Evolutionary conservation across 2,888 invertebrate genomes (phyloP).

Genomic region (Agriopis leucophaearia): DNA sequence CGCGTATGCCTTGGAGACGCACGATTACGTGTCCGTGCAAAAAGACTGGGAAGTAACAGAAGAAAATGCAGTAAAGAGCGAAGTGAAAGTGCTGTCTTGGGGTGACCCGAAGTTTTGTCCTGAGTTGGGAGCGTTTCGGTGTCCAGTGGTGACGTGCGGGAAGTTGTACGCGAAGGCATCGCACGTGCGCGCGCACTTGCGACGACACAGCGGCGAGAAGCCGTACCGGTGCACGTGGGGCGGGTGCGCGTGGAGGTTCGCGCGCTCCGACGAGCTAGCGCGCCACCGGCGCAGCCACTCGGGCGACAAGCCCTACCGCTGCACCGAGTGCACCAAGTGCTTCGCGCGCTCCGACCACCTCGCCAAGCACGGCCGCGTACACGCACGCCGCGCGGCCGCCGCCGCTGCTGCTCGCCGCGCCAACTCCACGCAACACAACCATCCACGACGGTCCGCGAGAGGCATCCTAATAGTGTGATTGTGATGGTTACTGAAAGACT

Average conservation of each 20-base stretch:
- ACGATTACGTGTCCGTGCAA: conserved; percentile 56
- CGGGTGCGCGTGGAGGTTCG: conserved; percentile 97
- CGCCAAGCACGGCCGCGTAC: conserved; percentile 95
- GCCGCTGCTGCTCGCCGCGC: conserved; percentile 59
- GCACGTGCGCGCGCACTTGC: conserved; percentile 94
- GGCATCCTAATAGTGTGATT: conserved; percentile 67
- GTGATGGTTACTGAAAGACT: conserved; percentile 51
- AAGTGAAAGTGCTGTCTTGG: conserved; percentile 65
- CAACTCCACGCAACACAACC: conserved; percentile 45
- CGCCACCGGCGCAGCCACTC: conserved; percentile 98
- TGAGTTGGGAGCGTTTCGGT: conserved; percentile 88
- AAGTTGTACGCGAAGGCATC: conserved; percentile 96
- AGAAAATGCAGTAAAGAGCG: conserved; percentile 47
- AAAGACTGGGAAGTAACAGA: conserved; percentile 50
- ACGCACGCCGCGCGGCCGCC: conserved; percentile 87
- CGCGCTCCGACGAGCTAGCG: conserved; percentile 97
- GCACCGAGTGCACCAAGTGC: conserved; percentile 94
- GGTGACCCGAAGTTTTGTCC: conserved; percentile 78
- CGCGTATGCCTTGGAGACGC: conserved; percentile 61
- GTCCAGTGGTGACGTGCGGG: conserved; percentile 90
- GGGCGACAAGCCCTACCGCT: conserved; percentile 97
- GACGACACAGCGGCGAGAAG: conserved; percentile 94
- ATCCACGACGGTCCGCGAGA: conserved; percentile 51
- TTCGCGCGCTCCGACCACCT: conserved; percentile 98
- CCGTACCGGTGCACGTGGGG: conserved; percentile 91